These are phyloP conservation scores for Protodeltote pygarga DNA, from an alignment of 2,888 invertebrate genomes.

Conservation along the genomic window DNA sequence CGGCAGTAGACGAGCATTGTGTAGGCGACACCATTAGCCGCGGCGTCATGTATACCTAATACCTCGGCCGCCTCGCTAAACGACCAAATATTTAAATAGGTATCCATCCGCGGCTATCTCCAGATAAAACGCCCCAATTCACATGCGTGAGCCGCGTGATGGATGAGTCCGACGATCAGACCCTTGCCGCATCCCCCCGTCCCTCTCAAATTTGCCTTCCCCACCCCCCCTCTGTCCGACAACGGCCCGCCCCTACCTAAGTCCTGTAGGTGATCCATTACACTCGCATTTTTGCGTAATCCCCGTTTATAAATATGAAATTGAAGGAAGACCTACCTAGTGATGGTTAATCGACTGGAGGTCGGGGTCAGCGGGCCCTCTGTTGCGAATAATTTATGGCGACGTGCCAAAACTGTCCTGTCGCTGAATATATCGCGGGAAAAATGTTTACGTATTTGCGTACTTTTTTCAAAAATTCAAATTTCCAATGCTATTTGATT, in stretches of 20 bases:
- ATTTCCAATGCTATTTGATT: slow-evolving; percentile 45
- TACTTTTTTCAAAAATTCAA: slow-evolving; percentile 31
- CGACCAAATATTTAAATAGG: slow-evolving; percentile 86
- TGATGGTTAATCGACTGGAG: slow-evolving; percentile 86
- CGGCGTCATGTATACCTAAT: slow-evolving; percentile 53
- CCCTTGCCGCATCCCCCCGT: slow-evolving; percentile 78
- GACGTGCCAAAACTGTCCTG: slow-evolving; percentile 62
- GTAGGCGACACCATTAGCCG: slow-evolving; percentile 59
- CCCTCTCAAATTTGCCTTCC: slow-evolving; percentile 80
- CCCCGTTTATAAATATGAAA: slow-evolving; percentile 87
- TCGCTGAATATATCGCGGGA: slow-evolving; percentile 48
- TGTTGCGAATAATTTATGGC: slow-evolving; percentile 77
- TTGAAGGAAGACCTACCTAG: slow-evolving; percentile 85
- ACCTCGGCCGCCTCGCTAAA: slow-evolving; percentile 63
- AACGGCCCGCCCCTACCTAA: slow-evolving; percentile 71
- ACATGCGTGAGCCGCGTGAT: slow-evolving; percentile 86
- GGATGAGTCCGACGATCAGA: slow-evolving; percentile 86
- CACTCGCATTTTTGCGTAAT: slow-evolving; percentile 86
- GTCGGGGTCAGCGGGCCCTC: slow-evolving; percentile 79
- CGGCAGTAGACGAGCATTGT: slow-evolving; percentile 30
- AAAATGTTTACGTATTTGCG: slow-evolving; percentile 51
- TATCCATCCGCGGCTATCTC: slow-evolving; percentile 81
- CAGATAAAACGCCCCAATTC: slow-evolving; percentile 86
- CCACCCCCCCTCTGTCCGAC: slow-evolving; percentile 66
- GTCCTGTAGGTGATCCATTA: slow-evolving; percentile 86